These are phyloP conservation scores for Sphecodes monilicornis DNA, from an alignment of 2,888 invertebrate genomes.

Conservation along the genomic window DNA sequence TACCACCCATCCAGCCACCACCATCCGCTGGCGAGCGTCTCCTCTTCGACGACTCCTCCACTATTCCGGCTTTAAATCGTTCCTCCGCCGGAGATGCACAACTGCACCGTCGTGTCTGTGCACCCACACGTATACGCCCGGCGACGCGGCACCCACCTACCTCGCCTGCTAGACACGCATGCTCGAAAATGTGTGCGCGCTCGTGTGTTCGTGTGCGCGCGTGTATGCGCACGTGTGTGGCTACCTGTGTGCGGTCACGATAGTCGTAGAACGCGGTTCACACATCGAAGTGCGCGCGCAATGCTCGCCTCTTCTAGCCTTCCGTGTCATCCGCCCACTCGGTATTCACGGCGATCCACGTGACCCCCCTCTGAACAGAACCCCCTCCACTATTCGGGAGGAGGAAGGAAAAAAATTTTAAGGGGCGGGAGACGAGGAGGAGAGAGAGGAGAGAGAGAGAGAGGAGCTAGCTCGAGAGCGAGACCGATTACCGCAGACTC, in stretches of 20 bases:
- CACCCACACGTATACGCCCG: not conserved
- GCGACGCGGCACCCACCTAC: not conserved
- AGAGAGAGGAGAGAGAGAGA: constrained; percentile 17
- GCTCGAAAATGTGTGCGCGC: constrained; percentile 26
- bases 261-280: constrained; percentile 19
- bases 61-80: constrained; percentile 64
- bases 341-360: constrained; percentile 65
- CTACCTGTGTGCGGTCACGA: not conserved
- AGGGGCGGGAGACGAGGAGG: constrained; percentile 12
- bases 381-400: constrained; percentile 46
- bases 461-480: constrained; percentile 62
- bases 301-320: constrained; percentile 57
- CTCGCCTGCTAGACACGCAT: constrained; percentile 47
- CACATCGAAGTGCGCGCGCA: constrained; percentile 71
- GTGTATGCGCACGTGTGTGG: not conserved
- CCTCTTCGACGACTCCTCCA: constrained; percentile 53
- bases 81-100: constrained; percentile 32
- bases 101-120: not conserved
- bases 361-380: constrained; percentile 57
- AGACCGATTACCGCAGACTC: constrained; percentile 73
- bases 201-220: not conserved
- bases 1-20: constrained; percentile 46
- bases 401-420: constrained; percentile 33
- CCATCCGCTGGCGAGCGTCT: constrained; percentile 38
- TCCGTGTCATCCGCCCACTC: constrained; percentile 69